Conservation (phyloP, 2,888 invertebrate species). For the Drosophila subquinaria region DNA sequence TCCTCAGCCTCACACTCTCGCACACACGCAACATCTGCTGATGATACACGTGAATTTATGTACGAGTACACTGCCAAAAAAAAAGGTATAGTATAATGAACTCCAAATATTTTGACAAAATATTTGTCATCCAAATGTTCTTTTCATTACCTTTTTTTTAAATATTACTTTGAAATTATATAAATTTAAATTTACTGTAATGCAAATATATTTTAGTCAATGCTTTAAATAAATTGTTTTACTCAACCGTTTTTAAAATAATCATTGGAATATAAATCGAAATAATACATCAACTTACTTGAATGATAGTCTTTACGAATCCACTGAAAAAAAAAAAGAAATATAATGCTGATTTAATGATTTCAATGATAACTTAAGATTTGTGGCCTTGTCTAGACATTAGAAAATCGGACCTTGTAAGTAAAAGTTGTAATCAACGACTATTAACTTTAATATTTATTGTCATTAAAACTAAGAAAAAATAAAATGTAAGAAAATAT, state of each 20-base stretch:
- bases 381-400: too few relatives aligned
- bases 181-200: too few relatives aligned
- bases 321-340: background rate
- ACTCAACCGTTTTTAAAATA: background rate
- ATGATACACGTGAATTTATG: background rate
- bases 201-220: too few relatives aligned
- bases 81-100: background rate
- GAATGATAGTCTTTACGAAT: background rate
- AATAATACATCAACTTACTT: background rate
- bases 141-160: too few relatives aligned
- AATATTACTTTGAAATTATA: too few relatives aligned
- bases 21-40: slow-evolving; percentile 43
- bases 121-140: background rate
- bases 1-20: slow-evolving; percentile 20
- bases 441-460: too few relatives aligned
- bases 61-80: slow-evolving; percentile 3
- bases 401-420: too few relatives aligned
- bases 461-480: too few relatives aligned
- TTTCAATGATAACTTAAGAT: too few relatives aligned
- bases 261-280: background rate
- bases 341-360: slow-evolving; percentile 11
- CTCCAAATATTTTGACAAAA: background rate
- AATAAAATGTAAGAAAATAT: background rate
- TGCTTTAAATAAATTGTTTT: too few relatives aligned
- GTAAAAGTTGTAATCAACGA: too few relatives aligned